Percentiles rank a stretch among this genome's conserved stretches.
phyloP scores from a whole-genome alignment of 2,888 invertebrate species.

The Gandaritis pyraliata region DNA sequence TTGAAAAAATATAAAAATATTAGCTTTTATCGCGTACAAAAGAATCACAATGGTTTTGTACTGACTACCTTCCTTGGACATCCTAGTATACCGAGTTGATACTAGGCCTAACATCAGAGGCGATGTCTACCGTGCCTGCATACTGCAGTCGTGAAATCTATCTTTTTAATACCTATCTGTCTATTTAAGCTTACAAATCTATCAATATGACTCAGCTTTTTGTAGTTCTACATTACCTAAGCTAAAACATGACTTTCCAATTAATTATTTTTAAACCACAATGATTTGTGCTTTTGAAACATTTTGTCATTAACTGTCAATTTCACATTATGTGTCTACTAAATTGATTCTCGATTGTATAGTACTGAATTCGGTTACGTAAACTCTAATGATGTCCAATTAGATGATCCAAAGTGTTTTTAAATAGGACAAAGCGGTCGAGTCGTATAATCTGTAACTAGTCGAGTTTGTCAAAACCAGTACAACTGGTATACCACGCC shows the following conservation, averaged over 20 bases:
- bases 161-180: too few species aligned
- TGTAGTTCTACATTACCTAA: too few species aligned
- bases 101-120: too few species aligned
- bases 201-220: too few species aligned
- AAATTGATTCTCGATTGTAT: slow-evolving; percentile 19
- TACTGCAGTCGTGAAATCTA: too few species aligned
- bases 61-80: too few species aligned
- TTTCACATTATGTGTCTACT: slow-evolving; percentile 14
- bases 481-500: slow-evolving; percentile 24
- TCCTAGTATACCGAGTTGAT: too few species aligned
- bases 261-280: slow-evolving; percentile 17
- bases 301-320: slow-evolving; percentile 15
- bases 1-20: too few species aligned
- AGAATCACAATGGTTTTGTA: too few species aligned
- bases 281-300: slow-evolving; percentile 16
- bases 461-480: slow-evolving; percentile 27
- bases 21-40: too few species aligned
- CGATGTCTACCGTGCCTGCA: too few species aligned
- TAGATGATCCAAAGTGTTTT: slow-evolving; percentile 18
- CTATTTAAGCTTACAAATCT: too few species aligned
- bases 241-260: slow-evolving; percentile 7
- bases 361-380: slow-evolving; percentile 12
- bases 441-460: slow-evolving; percentile 14
- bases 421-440: slow-evolving; percentile 26
- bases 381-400: slow-evolving; percentile 15